Conservation (phyloP, 2,888 invertebrate species). For the Elmis aenea region DNA sequence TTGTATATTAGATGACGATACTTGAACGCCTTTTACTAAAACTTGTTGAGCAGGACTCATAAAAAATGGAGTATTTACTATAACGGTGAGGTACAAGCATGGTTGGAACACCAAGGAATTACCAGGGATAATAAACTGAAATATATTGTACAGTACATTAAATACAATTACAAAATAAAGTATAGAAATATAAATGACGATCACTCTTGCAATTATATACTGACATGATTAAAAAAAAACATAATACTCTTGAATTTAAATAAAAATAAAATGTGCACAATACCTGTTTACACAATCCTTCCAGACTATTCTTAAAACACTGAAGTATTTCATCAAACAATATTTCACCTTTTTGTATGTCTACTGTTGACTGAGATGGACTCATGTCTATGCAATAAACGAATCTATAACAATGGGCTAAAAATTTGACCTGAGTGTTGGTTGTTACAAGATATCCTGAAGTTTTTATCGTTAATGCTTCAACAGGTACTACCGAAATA, state of each 20-base stretch:
- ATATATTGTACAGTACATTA: too few relatives aligned
- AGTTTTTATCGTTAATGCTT: slow-evolving; percentile 43
- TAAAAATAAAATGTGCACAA: neutral
- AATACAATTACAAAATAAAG: too few relatives aligned
- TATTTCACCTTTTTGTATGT: slow-evolving; percentile 56
- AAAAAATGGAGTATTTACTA: slow-evolving; percentile 72
- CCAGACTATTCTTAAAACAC: slow-evolving; percentile 53
- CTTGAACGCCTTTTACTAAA: slow-evolving; percentile 63
- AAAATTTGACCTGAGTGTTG: slow-evolving; percentile 59
- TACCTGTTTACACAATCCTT: slow-evolving; percentile 55
- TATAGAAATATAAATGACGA: too few relatives aligned
- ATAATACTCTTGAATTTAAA: slow-evolving; percentile 1
- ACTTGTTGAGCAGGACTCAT: slow-evolving; percentile 68
- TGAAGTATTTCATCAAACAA: slow-evolving; percentile 57
- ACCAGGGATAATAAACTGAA: slow-evolving; percentile 66
- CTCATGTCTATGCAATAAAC: slow-evolving; percentile 75
- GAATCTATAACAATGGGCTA: slow-evolving; percentile 65
- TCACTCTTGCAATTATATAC: too few relatives aligned
- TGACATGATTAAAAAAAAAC: neutral
- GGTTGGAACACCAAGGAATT: slow-evolving; percentile 58
- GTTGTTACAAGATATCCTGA: slow-evolving; percentile 53
- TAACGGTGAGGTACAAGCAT: slow-evolving; percentile 66
- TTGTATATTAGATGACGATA: slow-evolving; percentile 56
- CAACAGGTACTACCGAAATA: slow-evolving; percentile 58
- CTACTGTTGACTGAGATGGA: slow-evolving; percentile 68